Evolutionary conservation across 2,113 vertebrate species (phyloP).

Genomic region (Pao palembangensis): DNA sequence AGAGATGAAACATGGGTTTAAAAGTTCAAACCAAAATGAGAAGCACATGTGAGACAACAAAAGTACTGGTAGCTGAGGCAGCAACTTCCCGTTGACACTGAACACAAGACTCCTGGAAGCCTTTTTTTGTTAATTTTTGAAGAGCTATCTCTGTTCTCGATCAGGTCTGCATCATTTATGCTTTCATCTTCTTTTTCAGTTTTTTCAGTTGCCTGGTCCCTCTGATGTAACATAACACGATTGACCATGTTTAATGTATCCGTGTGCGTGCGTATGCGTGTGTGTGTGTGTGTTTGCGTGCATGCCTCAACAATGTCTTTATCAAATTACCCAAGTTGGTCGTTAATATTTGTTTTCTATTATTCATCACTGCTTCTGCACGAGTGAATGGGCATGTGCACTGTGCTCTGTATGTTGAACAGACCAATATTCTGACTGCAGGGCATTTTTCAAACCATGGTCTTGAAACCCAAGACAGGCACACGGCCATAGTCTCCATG

Average conservation of each 20-base stretch:
- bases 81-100: neutral
- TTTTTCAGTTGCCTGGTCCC: constrained; percentile 10
- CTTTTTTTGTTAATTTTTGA: constrained; percentile 10
- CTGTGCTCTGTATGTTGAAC: constrained; percentile 23
- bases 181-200: constrained; percentile 23
- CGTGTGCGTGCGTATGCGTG: constrained; percentile 1
- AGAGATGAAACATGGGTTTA: constrained; percentile 6
- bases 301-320: constrained; percentile 40
- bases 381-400: constrained; percentile 1
- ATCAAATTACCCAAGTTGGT: constrained; percentile 41
- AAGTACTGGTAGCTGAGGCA: constrained; percentile 35
- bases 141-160: constrained; percentile 19
- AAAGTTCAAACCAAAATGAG: constrained; percentile 14
- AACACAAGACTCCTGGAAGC: neutral
- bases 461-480: constrained; percentile 16
- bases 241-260: too few relatives aligned
- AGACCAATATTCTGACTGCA: constrained; percentile 20
- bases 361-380: constrained; percentile 27
- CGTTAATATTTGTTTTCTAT: constrained; percentile 19
- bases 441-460: constrained; percentile 30
- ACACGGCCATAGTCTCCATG: neutral
- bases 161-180: constrained; percentile 32
- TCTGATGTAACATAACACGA: too few relatives aligned
- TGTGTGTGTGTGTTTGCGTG: constrained; percentile 7
- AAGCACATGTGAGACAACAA: constrained; percentile 29